Conservation (phyloP, 2,888 invertebrate species). For the Calliscelio sp. region DNA sequence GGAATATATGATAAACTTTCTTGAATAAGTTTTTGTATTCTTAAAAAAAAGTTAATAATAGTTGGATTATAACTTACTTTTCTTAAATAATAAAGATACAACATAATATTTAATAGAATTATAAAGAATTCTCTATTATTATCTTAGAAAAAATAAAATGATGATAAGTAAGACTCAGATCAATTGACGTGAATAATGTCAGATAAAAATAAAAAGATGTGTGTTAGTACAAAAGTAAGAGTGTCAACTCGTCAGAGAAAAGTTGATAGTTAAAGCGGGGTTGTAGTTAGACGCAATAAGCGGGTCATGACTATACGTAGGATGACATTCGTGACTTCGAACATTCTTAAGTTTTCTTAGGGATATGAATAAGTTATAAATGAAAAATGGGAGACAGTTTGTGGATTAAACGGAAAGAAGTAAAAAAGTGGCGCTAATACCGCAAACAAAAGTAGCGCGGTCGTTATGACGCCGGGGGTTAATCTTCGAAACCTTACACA, state of each 20-base stretch:
- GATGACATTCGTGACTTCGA: slow-evolving; percentile 38
- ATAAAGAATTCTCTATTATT: too few relatives aligned
- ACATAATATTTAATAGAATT: too few relatives aligned
- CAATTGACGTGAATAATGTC: slow-evolving; percentile 1
- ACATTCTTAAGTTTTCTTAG: slow-evolving; percentile 38
- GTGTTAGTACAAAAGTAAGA: slow-evolving; percentile 32
- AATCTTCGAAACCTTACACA: slow-evolving; percentile 45
- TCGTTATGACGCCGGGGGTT: slow-evolving; percentile 37
- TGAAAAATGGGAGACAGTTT: slow-evolving; percentile 45
- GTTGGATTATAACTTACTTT: too few relatives aligned
- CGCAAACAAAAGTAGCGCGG: slow-evolving; percentile 45
- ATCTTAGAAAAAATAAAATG: neutral
- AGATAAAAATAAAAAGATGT: slow-evolving; percentile 16
- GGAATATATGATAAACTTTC: too few relatives aligned
- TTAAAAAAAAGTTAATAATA: too few relatives aligned
- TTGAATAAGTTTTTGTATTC: too few relatives aligned
- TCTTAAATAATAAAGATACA: too few relatives aligned
- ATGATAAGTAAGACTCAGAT: neutral
- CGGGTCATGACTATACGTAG: slow-evolving; percentile 47
- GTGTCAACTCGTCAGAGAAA: slow-evolving; percentile 18
- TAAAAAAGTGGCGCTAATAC: slow-evolving; percentile 37
- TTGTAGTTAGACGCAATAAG: slow-evolving; percentile 34
- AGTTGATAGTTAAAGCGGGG: slow-evolving; percentile 20
- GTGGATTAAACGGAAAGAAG: slow-evolving; percentile 24
- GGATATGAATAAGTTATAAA: slow-evolving; percentile 44